phyloP scores from a whole-genome alignment of 2,888 invertebrate genomes.

The Stenolophus ochropezus region DNA sequence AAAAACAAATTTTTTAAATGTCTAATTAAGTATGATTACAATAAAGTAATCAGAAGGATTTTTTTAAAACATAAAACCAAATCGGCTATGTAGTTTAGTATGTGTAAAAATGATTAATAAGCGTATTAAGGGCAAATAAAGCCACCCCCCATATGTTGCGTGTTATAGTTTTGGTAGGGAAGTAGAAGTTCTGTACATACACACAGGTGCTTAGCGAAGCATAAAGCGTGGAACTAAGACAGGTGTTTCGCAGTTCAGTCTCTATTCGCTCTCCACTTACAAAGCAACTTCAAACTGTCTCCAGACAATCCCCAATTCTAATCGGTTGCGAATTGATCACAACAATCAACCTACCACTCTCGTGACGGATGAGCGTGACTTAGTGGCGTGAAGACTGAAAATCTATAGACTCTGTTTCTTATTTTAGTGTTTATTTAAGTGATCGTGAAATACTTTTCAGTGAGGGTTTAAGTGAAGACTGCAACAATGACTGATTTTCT shows the following conservation, averaged over 20 bases:
- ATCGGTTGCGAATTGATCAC: background rate
- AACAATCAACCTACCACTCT: conserved; percentile 14
- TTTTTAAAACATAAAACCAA: too few species aligned
- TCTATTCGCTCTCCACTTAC: conserved; percentile 33
- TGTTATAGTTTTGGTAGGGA: conserved; percentile 16
- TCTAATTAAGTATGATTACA: too few species aligned
- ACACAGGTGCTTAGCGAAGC: conserved; percentile 43
- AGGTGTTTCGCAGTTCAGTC: conserved; percentile 52
- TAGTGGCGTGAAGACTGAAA: conserved; percentile 15
- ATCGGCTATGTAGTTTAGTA: too few species aligned
- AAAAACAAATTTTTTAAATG: too few species aligned
- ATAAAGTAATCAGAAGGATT: too few species aligned
- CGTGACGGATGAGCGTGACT: conserved; percentile 28
- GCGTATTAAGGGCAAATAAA: background rate
- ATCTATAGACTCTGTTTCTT: background rate
- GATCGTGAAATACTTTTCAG: background rate
- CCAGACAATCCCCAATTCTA: background rate
- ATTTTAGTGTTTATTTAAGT: conserved; percentile 14
- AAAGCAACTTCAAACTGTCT: conserved; percentile 10
- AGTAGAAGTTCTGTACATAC: conserved; percentile 19
- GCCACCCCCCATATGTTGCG: background rate
- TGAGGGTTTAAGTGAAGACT: conserved; percentile 21
- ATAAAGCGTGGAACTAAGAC: conserved; percentile 54
- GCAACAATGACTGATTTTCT: conserved; percentile 41
- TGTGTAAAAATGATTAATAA: background rate